These are phyloP conservation scores for Osmerus eperlanus DNA, from an alignment of 2,113 vertebrate genomes.

Conservation along the genomic window DNA sequence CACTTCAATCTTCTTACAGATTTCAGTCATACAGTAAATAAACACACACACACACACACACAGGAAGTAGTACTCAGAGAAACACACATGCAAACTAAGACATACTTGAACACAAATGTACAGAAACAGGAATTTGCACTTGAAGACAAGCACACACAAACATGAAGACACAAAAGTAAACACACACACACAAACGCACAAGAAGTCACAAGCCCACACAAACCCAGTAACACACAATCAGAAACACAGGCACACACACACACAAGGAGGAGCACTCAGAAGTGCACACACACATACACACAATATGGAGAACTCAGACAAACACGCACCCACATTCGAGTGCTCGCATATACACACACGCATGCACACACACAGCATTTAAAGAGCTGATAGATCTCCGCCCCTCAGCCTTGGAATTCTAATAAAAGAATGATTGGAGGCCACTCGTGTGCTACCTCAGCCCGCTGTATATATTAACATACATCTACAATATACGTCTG, in stretches of 20 bases:
- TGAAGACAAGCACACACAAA: too few species aligned
- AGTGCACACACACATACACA: slow-evolving; percentile 1
- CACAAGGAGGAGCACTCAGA: background rate
- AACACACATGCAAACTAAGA: too few species aligned
- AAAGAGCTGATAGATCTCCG: slow-evolving; percentile 42
- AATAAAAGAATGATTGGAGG: slow-evolving; percentile 45
- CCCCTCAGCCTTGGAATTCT: slow-evolving; percentile 46
- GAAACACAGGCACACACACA: slow-evolving; percentile 4
- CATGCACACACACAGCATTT: slow-evolving; percentile 21
- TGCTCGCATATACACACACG: background rate
- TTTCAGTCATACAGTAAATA: too few species aligned
- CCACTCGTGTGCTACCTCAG: slow-evolving; percentile 24
- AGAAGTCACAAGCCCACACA: background rate
- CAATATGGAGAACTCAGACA: background rate
- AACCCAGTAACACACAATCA: background rate
- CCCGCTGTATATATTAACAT: too few species aligned
- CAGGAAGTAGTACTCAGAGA: too few species aligned
- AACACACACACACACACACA: too few species aligned
- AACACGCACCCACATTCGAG: background rate
- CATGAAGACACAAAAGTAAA: too few species aligned
- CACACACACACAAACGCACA: background rate
- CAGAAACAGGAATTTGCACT: too few species aligned
- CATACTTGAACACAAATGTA: too few species aligned
- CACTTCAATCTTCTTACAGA: too few species aligned
- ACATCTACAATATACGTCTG: too few species aligned